phyloP scores from a whole-genome alignment of 2,113 vertebrate species.

The Damaliscus lunatus region DNA sequence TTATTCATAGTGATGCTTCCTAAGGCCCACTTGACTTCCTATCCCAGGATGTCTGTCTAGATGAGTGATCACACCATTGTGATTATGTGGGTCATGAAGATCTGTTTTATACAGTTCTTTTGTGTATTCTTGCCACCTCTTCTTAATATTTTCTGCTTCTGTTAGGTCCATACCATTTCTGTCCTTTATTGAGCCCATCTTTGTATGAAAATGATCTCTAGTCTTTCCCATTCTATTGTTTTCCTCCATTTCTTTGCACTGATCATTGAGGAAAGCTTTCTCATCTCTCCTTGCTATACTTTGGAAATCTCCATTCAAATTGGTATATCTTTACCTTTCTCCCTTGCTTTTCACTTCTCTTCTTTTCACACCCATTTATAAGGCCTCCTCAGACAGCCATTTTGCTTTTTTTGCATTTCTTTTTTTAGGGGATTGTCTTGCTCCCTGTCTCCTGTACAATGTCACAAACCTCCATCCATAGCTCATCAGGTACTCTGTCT shows the following conservation, averaged over 20 bases:
- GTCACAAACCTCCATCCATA: background rate
- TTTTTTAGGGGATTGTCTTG: background rate
- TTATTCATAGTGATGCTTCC: background rate
- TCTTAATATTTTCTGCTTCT: background rate
- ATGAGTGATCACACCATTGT: background rate
- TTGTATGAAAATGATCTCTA: background rate
- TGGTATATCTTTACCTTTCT: accelerated
- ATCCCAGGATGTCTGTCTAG: background rate
- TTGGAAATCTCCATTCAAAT: background rate
- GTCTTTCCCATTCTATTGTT: background rate
- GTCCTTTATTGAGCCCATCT: background rate
- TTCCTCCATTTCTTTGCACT: background rate
- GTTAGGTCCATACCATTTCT: background rate
- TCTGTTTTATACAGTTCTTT: background rate
- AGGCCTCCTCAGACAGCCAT: background rate
- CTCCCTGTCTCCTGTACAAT: background rate
- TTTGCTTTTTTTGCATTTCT: background rate
- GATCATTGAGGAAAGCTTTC: background rate
- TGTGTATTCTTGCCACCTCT: background rate
- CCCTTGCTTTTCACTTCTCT: background rate
- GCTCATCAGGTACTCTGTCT: background rate
- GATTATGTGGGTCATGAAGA: background rate
- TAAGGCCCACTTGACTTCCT: background rate
- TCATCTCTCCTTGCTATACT: background rate
- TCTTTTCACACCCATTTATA: background rate